These are phyloP conservation scores for Tineola bisselliella DNA, from an alignment of 2,888 invertebrate species.

Conservation along the genomic window DNA sequence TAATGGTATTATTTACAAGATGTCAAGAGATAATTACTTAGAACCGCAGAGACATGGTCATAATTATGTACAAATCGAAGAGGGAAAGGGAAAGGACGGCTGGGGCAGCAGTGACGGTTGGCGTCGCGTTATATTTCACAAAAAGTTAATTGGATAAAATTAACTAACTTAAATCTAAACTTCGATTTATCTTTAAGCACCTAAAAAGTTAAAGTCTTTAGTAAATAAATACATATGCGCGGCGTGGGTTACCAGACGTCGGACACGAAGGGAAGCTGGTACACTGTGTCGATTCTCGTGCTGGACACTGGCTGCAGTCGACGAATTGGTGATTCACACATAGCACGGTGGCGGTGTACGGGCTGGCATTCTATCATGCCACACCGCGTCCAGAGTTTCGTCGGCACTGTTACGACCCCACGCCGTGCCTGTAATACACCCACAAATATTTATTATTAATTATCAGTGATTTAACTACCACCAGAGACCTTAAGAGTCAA, in stretches of 20 bases:
- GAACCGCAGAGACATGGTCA: not conserved
- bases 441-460: not conserved
- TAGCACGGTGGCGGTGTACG: slow-evolving; percentile 51
- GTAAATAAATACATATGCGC: not conserved
- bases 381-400: slow-evolving; percentile 28
- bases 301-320: not conserved
- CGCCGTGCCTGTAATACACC: not conserved
- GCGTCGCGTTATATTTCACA: not conserved
- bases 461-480: not conserved
- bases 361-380: slow-evolving; percentile 48
- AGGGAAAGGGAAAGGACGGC: not conserved
- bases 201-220: not conserved
- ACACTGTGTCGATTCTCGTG: not conserved
- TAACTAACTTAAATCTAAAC: not conserved
- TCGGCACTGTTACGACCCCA: not conserved
- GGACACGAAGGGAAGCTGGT: not conserved
- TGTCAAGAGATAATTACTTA: not conserved
- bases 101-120: not conserved
- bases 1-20: not conserved
- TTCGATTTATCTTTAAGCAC: not conserved
- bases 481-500: not conserved
- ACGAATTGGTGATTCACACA: slow-evolving; percentile 30
- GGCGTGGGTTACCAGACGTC: not conserved
- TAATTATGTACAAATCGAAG: not conserved
- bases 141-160: no score